A percentile compares a stretch with the other conserved stretches of the same genome.
These are phyloP conservation scores for Lydus trimaculatus DNA, from an alignment of 2,888 invertebrate genomes.

Conservation along the genomic window DNA sequence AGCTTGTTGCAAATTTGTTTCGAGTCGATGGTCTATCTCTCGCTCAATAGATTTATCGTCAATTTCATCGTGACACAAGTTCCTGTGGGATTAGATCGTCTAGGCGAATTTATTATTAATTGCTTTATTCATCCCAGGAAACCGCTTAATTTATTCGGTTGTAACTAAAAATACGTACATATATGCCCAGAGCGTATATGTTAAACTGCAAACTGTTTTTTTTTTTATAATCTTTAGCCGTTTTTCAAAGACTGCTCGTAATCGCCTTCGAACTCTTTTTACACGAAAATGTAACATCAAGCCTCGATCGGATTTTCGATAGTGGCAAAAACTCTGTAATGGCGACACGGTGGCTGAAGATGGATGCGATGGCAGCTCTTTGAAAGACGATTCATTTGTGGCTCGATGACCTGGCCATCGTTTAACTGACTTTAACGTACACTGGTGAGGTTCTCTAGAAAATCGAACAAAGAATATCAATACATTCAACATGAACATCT, in stretches of 20 bases:
- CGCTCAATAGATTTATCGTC: conserved; percentile 31
- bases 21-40: conserved; percentile 39
- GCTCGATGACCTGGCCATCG: conserved; percentile 29
- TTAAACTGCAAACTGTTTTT: neutral
- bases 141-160: conserved; percentile 17
- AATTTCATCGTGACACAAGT: conserved; percentile 32
- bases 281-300: conserved; percentile 14
- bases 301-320: conserved; percentile 6
- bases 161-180: neutral
- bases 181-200: neutral
- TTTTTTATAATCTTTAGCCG: neutral
- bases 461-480: conserved; percentile 11
- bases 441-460: conserved; percentile 22
- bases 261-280: conserved; percentile 10
- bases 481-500: neutral
- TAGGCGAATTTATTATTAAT: conserved; percentile 34
- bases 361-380: conserved; percentile 28
- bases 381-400: conserved; percentile 31
- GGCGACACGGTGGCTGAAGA: conserved; percentile 35
- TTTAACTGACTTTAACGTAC: conserved; percentile 29
- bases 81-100: conserved; percentile 30
- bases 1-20: conserved; percentile 50
- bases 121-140: conserved; percentile 26
- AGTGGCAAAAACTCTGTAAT: conserved; percentile 26
- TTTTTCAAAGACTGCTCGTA: neutral